Evolutionary conservation across 2,113 vertebrate genomes (phyloP).

Genomic region (Hippopotamus amphibius): DNA sequence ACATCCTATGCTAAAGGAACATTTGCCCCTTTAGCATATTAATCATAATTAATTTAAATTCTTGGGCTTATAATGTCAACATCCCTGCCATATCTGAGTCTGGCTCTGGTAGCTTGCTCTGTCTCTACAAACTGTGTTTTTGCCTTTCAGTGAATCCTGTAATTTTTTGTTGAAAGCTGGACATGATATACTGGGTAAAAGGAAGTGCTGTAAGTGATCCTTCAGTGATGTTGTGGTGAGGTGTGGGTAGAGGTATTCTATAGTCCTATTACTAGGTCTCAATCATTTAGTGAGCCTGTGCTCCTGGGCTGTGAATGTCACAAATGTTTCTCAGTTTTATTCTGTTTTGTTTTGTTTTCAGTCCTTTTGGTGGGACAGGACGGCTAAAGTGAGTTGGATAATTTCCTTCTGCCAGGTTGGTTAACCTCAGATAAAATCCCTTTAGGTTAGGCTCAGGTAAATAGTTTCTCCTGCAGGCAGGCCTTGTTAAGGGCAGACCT

Average conservation of each 20-base stretch:
- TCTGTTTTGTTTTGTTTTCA: neutral
- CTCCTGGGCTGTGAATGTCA: neutral
- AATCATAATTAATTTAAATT: slow-evolving; percentile 21
- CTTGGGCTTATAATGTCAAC: neutral
- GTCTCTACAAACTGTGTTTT: neutral
- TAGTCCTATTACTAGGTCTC: neutral
- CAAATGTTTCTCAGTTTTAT: neutral
- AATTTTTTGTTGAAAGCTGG: neutral
- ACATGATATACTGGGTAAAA: neutral
- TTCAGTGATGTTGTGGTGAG: neutral
- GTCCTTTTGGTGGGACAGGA: neutral
- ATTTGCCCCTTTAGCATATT: neutral
- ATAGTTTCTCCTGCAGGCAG: neutral
- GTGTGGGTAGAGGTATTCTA: neutral
- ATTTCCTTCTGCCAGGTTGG: neutral
- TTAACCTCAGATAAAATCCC: neutral
- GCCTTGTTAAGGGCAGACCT: neutral
- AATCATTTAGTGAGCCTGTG: neutral
- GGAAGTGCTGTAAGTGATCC: neutral
- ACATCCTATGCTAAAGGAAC: neutral
- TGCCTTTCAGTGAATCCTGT: neutral
- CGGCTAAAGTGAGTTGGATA: neutral
- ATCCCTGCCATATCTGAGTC: neutral
- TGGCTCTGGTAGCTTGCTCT: neutral
- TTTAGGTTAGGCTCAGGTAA: neutral